phyloP scores from a whole-genome alignment of 2,797 vertebrate genomes.

The Spea hammondii region DNA sequence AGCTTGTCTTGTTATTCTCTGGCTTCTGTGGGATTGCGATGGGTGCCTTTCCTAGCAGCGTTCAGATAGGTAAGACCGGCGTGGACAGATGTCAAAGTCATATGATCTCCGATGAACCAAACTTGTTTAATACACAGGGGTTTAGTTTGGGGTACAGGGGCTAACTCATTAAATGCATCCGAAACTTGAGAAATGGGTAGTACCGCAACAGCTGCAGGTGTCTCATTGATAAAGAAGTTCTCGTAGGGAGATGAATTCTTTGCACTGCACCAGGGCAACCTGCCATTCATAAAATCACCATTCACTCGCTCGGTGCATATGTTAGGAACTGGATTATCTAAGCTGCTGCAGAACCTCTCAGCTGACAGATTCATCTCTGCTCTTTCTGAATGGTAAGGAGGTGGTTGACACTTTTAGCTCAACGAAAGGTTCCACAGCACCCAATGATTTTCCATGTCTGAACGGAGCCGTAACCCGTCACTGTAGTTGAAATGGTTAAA shows the following conservation, averaged over 20 bases:
- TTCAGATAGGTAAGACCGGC: conserved; percentile 92
- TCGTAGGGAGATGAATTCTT: not conserved
- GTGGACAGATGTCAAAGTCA: conserved; percentile 50
- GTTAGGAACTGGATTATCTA: conserved; percentile 38
- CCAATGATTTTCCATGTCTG: not conserved
- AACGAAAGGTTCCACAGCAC: conserved; percentile 9
- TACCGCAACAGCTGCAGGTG: conserved; percentile 12
- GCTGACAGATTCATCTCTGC: not conserved
- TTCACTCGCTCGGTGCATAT: not conserved
- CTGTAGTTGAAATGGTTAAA: not conserved
- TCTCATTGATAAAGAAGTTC: conserved; percentile 11
- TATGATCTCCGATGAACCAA: not conserved
- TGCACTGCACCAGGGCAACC: not conserved
- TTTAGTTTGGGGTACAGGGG: not conserved
- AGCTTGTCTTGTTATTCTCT: conserved; percentile 94
- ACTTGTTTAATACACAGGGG: not conserved
- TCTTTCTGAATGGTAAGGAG: not conserved
- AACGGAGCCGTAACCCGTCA: not conserved
- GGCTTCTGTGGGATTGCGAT: conserved; percentile 91
- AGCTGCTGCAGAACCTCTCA: conserved; percentile 38
- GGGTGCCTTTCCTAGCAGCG: conserved; percentile 98
- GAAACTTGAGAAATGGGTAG: conserved; percentile 22
- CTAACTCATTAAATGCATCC: not conserved
- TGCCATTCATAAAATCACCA: not conserved
- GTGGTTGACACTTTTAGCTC: conserved; percentile 14